Percentiles rank a stretch among this genome's conserved stretches.
These are phyloP conservation scores for Chymomyza caudatula DNA, from an alignment of 2,888 invertebrate genomes.

Conservation along the genomic window DNA sequence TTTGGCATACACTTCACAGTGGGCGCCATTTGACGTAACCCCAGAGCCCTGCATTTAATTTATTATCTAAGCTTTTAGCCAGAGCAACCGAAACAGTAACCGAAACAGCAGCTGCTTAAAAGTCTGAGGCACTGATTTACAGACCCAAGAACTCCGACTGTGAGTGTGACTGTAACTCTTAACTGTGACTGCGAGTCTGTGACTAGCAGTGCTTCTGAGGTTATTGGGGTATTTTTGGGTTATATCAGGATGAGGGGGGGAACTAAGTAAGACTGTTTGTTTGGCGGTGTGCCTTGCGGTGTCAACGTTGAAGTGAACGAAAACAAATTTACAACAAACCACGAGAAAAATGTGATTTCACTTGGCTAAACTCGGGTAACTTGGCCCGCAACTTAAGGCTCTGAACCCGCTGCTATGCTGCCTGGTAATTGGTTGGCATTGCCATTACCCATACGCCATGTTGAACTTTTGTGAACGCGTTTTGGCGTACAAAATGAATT, in stretches of 20 bases:
- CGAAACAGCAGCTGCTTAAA: constrained; percentile 38
- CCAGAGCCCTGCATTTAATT: constrained; percentile 62
- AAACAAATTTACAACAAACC: constrained; percentile 71
- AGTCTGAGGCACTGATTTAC: constrained; percentile 63
- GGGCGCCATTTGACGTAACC: constrained; percentile 41
- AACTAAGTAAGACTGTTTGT: not conserved
- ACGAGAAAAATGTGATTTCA: constrained; percentile 66
- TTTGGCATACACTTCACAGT: not conserved
- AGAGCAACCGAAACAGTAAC: constrained; percentile 27
- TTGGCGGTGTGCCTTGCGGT: constrained; percentile 41
- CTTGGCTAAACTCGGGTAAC: constrained; percentile 38
- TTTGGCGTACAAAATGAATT: constrained; percentile 62
- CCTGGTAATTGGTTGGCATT: constrained; percentile 7
- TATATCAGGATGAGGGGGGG: not conserved
- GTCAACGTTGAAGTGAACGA: constrained; percentile 68
- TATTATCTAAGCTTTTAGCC: constrained; percentile 61
- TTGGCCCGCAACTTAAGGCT: not conserved
- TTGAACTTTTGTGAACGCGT: constrained; percentile 34
- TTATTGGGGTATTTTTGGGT: not conserved
- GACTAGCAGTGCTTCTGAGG: not conserved
- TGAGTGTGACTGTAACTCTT: not conserved
- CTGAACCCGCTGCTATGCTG: not conserved
- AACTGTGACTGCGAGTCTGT: no score
- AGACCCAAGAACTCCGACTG: constrained; percentile 22
- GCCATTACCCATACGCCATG: constrained; percentile 26